Conservation (phyloP, 2,797 vertebrate species). For the Danio tinwini region DNA sequence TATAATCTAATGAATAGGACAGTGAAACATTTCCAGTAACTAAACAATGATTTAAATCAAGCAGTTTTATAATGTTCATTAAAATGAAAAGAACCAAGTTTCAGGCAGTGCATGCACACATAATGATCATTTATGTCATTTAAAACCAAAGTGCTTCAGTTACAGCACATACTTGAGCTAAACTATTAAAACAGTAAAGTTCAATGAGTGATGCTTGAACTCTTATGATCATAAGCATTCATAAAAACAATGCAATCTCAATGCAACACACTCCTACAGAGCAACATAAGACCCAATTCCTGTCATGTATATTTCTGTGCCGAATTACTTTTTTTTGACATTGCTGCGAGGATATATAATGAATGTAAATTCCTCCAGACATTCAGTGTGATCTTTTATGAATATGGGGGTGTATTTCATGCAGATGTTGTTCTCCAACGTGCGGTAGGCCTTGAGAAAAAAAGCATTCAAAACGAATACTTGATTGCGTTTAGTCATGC, state of each 20-base stretch:
- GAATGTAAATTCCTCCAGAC: slow-evolving; percentile 11
- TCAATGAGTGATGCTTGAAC: background rate
- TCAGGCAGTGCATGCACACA: too few relatives aligned
- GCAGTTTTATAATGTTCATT: too few relatives aligned
- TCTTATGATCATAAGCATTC: background rate
- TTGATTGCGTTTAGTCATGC: slow-evolving; percentile 26
- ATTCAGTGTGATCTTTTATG: slow-evolving; percentile 17
- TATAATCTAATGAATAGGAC: too few relatives aligned
- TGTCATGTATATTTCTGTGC: background rate
- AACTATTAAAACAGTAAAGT: too few relatives aligned
- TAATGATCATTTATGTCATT: too few relatives aligned
- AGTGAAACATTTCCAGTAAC: too few relatives aligned
- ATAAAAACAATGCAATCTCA: background rate
- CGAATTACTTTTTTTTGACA: background rate
- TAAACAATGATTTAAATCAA: too few relatives aligned
- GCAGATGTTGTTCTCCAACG: slow-evolving; percentile 3
- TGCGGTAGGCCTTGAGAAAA: background rate
- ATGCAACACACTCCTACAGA: background rate
- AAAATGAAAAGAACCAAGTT: too few relatives aligned
- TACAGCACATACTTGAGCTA: too few relatives aligned
- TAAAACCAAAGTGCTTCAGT: too few relatives aligned
- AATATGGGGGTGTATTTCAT: background rate
- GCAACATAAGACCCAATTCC: background rate
- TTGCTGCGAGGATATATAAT: background rate
- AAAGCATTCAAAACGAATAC: slow-evolving; percentile 20